Evolutionary conservation across 2,888 invertebrate genomes (phyloP), one percentile per base, ranked within the genome.

Genomic region (Cephus spinipes): DNA sequence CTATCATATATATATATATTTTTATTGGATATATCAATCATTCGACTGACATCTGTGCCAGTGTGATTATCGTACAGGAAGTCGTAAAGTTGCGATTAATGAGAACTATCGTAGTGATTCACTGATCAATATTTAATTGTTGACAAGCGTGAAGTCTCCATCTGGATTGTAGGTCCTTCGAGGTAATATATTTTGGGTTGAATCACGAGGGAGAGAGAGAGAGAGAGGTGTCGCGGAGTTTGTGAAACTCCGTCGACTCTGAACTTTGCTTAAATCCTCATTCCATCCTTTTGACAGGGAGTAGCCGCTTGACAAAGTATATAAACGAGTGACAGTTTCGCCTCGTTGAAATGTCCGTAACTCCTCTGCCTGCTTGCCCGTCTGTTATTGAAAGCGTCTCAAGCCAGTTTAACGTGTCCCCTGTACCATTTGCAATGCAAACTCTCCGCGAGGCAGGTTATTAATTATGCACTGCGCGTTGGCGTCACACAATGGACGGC

Each of bases 341-440:
- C 69, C 68, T 35, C 30, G n/a, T 32, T 55, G 31, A 32, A 55
- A 55, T 23, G 55, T 55, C 55, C 55, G 55, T 55, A 15, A 55
- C 55, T 23, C 55, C 55, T 55, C 23, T 55, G 55, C 55, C 23
- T 55, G 55, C 12, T 23, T 55, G 55, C 9, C 9, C 23, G 55
- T 23, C 55, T 55, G 55, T 55, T 55, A 55, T 55, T 55, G 55
- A 55, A 55, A 23, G 55, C 55, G 55, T 55, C 71, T 31, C 32
- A 33, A 71, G 71, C 71, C 31, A 71, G 15, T 71, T 33, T 71
- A 33, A 32, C 12, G 12, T 71, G 15, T n/a, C 31, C 71, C 32
- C 32, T 79, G 78, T 79, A 81, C 82, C 84, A 89, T 89, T 88
- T 87, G 87, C 88, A 87, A 87, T 88, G 85, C 88, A 87, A 89